A percentile compares a stretch with the other conserved stretches of the same genome.
phyloP scores from a whole-genome alignment of 2,888 invertebrate species.

The Dichetophora obliterata region DNA sequence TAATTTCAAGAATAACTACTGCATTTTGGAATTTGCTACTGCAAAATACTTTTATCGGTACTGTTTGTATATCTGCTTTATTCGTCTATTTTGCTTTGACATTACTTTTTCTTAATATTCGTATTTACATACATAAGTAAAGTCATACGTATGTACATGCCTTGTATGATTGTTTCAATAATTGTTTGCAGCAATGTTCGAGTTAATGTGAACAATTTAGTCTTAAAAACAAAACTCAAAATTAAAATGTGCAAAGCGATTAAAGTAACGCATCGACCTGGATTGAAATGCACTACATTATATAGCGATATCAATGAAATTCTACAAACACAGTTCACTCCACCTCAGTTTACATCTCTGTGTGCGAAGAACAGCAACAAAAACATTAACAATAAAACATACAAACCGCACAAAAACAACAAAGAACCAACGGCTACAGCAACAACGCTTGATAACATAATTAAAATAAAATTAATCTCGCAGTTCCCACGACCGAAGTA shows the following conservation, averaged over 20 bases:
- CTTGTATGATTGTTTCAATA: too few species aligned
- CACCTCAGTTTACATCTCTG: neutral
- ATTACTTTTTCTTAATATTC: too few species aligned
- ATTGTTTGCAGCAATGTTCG: too few species aligned
- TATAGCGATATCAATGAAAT: slow-evolving; percentile 10
- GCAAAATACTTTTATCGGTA: too few species aligned
- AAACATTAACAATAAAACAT: neutral
- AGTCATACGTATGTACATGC: too few species aligned
- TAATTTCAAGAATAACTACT: too few species aligned
- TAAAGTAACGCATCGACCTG: slow-evolving; percentile 20
- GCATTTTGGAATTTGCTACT: too few species aligned
- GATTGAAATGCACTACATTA: slow-evolving; percentile 25
- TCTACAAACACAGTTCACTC: neutral
- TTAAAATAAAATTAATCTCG: slow-evolving; percentile 45
- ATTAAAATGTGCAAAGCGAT: slow-evolving; percentile 31
- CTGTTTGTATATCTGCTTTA: too few species aligned
- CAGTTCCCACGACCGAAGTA: slow-evolving; percentile 37
- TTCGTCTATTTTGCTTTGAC: too few species aligned
- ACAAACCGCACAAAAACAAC: neutral
- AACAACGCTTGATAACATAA: slow-evolving; percentile 42
- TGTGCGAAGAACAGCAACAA: neutral
- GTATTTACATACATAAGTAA: too few species aligned
- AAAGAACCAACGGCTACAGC: slow-evolving; percentile 28
- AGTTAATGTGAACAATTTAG: too few species aligned
- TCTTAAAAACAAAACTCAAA: neutral